Evolutionary conservation across 2,888 invertebrate genomes (phyloP).

Genomic region (Archips crataeganus): DNA sequence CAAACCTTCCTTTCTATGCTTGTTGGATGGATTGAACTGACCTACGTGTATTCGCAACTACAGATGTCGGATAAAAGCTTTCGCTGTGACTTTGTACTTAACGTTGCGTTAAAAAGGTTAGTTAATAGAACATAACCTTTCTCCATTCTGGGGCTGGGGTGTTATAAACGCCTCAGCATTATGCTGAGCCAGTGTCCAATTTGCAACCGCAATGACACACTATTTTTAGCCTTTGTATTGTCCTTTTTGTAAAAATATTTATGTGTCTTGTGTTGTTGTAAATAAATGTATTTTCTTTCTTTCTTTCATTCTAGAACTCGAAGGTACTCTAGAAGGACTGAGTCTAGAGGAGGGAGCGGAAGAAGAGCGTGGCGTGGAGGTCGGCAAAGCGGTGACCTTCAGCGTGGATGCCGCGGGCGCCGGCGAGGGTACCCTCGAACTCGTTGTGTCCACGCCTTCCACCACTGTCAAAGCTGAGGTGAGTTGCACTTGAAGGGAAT

Average conservation of each 20-base stretch:
- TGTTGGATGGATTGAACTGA: too few relatives aligned
- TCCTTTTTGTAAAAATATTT: too few relatives aligned
- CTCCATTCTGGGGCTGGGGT: slow-evolving; percentile 68
- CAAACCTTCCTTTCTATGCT: too few relatives aligned
- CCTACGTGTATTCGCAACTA: background rate
- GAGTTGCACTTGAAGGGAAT: slow-evolving; percentile 9
- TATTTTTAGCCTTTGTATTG: too few relatives aligned
- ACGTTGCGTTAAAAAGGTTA: too few relatives aligned
- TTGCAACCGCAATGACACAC: too few relatives aligned
- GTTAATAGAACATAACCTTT: background rate
- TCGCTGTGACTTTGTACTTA: too few relatives aligned
- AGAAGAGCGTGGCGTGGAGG: slow-evolving; percentile 84
- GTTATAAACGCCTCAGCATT: too few relatives aligned
- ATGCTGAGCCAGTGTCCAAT: too few relatives aligned
- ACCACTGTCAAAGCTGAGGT: slow-evolving; percentile 95
- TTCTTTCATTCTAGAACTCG: slow-evolving; percentile 76
- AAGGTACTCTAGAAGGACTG: slow-evolving; percentile 80
- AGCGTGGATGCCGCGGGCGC: slow-evolving; percentile 98
- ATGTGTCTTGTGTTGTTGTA: too few relatives aligned
- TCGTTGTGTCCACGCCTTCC: slow-evolving; percentile 96
- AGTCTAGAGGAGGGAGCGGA: slow-evolving; percentile 77
- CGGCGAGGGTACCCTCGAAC: slow-evolving; percentile 96
- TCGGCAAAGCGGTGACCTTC: slow-evolving; percentile 95
- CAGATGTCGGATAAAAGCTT: background rate
- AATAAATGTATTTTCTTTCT: too few relatives aligned